Evolutionary conservation across 2,888 invertebrate species (phyloP).

Genomic region (Nomada hirtipes): DNA sequence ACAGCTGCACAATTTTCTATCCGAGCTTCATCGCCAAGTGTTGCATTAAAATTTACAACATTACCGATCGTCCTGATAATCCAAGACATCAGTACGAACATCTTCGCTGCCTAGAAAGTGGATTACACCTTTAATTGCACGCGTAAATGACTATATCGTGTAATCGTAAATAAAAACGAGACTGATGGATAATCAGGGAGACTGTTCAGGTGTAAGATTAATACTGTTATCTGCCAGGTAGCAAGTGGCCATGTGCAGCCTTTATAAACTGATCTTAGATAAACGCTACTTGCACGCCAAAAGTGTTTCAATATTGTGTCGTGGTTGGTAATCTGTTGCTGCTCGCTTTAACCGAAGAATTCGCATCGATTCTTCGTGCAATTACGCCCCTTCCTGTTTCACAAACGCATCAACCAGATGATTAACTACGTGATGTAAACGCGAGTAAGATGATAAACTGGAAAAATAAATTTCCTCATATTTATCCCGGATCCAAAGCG

Average conservation of each 20-base stretch:
- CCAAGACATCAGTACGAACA: background rate
- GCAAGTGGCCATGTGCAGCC: conserved; percentile 33
- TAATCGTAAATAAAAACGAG: conserved; percentile 55
- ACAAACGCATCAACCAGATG: no score
- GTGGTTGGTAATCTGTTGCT: no score
- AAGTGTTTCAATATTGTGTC: no score
- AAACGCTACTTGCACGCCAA: conserved; percentile 22
- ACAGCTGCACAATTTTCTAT: background rate
- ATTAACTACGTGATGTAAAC: no score
- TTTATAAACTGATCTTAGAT: conserved; percentile 55
- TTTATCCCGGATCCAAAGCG: no score
- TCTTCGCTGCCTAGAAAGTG: background rate
- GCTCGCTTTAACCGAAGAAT: no score
- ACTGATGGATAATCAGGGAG: conserved; percentile 41
- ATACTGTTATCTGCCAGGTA: conserved; percentile 36
- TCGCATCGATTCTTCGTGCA: no score
- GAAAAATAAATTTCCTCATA: no score
- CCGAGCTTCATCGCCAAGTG: background rate
- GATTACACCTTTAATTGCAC: conserved; percentile 46
- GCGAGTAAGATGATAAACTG: no score
- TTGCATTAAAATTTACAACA: background rate
- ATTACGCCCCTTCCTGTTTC: no score
- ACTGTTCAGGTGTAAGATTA: conserved; percentile 43
- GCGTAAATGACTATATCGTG: conserved; percentile 27
- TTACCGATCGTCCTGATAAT: conserved; percentile 13